Evolutionary conservation across 2,797 vertebrate genomes (phyloP).

Genomic region (Lepilemur ruficaudatus): DNA sequence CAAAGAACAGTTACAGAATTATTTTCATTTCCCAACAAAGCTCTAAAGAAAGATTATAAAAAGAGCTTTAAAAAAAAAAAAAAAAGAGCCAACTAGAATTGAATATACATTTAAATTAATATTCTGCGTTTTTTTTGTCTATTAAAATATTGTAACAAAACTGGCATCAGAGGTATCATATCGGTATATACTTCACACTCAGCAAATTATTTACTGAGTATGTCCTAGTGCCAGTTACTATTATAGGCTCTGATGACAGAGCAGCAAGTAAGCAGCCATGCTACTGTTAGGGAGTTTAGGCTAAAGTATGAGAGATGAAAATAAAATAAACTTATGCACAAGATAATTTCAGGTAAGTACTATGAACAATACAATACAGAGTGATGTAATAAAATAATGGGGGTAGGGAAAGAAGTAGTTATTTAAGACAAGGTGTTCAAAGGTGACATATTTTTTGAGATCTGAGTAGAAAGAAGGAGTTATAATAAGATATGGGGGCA

Average conservation of each 20-base stretch:
- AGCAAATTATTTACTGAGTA: neutral
- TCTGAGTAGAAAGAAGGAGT: neutral
- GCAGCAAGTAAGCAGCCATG: neutral
- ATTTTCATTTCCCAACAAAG: slow-evolving; percentile 13
- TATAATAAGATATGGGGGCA: neutral
- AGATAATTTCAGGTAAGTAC: neutral
- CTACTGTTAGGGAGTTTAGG: neutral
- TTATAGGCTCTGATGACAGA: neutral
- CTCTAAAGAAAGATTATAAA: neutral
- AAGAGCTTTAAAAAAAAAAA: neutral
- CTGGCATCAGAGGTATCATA: neutral
- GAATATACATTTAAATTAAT: neutral
- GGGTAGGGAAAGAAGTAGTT: neutral
- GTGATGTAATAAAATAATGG: neutral
- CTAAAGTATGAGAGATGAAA: neutral
- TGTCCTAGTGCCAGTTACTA: neutral
- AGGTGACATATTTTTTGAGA: neutral
- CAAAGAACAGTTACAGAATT: neutral
- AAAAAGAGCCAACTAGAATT: neutral
- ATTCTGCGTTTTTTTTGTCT: neutral
- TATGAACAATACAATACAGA: neutral
- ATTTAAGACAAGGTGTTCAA: neutral
- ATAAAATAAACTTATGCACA: neutral
- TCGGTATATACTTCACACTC: neutral
- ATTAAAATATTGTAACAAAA: neutral